phyloP scores from a whole-genome alignment of 2,797 vertebrate species.

The Alectoris magna region DNA sequence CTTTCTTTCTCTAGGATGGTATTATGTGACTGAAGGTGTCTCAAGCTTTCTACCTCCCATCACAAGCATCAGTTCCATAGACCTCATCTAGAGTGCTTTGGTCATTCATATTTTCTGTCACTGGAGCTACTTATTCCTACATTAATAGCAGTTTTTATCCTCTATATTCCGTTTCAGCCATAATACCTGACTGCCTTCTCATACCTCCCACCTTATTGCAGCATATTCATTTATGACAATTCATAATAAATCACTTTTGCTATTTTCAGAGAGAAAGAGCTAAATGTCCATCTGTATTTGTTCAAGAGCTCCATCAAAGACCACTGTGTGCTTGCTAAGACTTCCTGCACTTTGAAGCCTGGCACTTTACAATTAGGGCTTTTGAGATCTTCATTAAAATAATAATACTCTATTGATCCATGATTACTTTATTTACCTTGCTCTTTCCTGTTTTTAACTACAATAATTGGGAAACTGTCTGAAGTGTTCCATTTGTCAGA shows the following conservation, averaged over 20 bases:
- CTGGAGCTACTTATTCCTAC: not conserved
- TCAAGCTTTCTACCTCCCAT: not conserved
- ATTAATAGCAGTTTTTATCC: not conserved
- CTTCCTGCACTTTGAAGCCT: not conserved
- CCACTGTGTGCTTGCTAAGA: not conserved
- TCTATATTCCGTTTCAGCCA: not conserved
- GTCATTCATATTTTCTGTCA: not conserved
- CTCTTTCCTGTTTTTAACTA: constrained; percentile 62
- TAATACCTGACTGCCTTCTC: not conserved
- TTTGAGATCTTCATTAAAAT: constrained; percentile 61
- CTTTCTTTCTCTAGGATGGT: not conserved
- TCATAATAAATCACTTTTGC: not conserved
- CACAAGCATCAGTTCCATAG: not conserved
- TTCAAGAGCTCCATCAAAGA: not conserved
- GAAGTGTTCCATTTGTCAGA: constrained; percentile 55
- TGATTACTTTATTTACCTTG: constrained; percentile 50
- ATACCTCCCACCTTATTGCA: not conserved
- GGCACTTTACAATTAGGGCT: not conserved
- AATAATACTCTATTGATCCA: constrained; percentile 56
- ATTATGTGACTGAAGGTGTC: not conserved
- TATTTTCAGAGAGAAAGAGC: not conserved
- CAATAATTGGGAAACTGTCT: constrained; percentile 37
- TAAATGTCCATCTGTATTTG: not conserved
- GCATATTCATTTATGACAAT: not conserved
- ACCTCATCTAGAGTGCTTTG: not conserved